Evolutionary conservation across 1,140 invertebrate genomes (phyloP), one percentile per base, ranked within the genome.

Genomic region (Halyomorpha halys): DNA sequence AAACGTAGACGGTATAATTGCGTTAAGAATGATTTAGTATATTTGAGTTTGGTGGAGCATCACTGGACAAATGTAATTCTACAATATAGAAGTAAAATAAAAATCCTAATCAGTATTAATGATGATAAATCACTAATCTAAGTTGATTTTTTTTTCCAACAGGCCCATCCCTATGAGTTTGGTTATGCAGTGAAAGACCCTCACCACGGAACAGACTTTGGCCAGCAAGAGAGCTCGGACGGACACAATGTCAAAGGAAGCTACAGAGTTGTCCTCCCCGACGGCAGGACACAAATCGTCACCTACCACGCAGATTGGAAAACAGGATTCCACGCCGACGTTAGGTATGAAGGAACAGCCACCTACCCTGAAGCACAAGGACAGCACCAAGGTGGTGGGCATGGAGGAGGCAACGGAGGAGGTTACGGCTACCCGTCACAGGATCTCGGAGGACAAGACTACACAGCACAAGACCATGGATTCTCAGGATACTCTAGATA

Each of bases 91-190:
- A 4, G 27, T 4, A 8, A 4, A 4, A 30, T 4, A 3, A 4
- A 4, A 30, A 30, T 8, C 8, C 8, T 30, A 4, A 8, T 8
- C 27, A 30, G 27, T 30, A 4, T 30, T 30, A 30, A 30, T 30
- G 27, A 30, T 30, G 27, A 30, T 30, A 30, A 30, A 30, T 30
- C 3, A 30, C 27, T 8, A 8, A 30, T 30, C 8, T 30, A 30
- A 4, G 27, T 39, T 6, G 4, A 11, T 1, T 39, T 39, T 39
- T 49, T 66, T 65, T 64, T 16, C 2, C 80, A 79, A 21, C 74
- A 87, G 85, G 83, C 85, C 16, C 86, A 86, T 72, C 82, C 86
- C 0, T 90, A 89, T 73, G 84, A 87, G 70, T 90, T 88, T 69
- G 85, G 85, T 2, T 90, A 90, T 72, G 81, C 83, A 21, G 86